A percentile compares a stretch with the other conserved stretches of the same genome.
These are phyloP conservation scores for Molothrus aeneus DNA, from an alignment of 2,797 vertebrate genomes.

Conservation along the genomic window DNA sequence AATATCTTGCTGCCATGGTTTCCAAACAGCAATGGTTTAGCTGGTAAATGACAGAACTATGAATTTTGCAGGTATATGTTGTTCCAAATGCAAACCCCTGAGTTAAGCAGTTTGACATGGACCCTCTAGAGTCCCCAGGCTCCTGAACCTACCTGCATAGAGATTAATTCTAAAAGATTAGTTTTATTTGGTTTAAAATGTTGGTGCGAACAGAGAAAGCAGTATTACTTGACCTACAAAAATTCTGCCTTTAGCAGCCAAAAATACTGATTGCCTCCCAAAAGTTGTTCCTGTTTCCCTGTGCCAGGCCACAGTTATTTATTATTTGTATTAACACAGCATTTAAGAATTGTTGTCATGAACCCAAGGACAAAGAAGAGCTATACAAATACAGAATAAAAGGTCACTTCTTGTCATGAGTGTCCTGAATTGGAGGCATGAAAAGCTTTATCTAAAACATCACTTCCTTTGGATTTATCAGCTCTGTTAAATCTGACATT, in stretches of 20 bases:
- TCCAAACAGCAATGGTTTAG: background rate
- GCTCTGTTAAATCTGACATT: background rate
- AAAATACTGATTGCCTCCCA: background rate
- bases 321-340: background rate
- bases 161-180: background rate
- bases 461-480: background rate
- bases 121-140: background rate
- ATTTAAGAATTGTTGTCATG: conserved; percentile 8
- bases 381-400: conserved; percentile 19
- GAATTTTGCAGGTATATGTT: background rate
- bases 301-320: background rate
- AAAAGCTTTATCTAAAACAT: conserved; percentile 5
- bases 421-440: background rate
- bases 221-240: background rate
- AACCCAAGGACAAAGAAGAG: background rate
- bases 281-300: background rate
- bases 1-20: background rate
- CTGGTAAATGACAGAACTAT: background rate
- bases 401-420: background rate
- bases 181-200: background rate
- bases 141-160: background rate
- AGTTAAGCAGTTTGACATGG: background rate
- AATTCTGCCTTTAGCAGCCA: background rate
- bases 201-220: background rate
- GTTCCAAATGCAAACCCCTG: background rate